These are phyloP conservation scores for Brachionus paranguensis DNA, from an alignment of 1,140 invertebrate species.

Conservation along the genomic window DNA sequence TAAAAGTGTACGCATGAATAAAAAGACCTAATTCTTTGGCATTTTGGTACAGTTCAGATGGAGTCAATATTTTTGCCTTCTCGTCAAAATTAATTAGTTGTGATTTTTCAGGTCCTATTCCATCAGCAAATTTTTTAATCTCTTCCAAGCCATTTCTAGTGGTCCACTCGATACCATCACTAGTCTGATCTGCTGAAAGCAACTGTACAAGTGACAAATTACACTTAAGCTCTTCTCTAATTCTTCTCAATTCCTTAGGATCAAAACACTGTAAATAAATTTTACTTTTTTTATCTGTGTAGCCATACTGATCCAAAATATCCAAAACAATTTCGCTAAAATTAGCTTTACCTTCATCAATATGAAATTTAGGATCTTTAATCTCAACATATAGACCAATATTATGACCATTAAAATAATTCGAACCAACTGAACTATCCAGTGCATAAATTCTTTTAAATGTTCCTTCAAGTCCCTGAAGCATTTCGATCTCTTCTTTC, in stretches of 20 bases:
- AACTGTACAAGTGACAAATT: not conserved
- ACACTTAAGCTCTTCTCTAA: not conserved
- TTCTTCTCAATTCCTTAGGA: not conserved
- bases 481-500: slow-evolving; percentile 33
- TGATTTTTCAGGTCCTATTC: slow-evolving; percentile 32
- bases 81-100: not conserved
- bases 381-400: slow-evolving; percentile 37
- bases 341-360: slow-evolving; percentile 7
- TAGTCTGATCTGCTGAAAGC: not conserved
- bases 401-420: not conserved
- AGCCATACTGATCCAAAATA: not conserved
- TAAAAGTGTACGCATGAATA: slow-evolving; percentile 38
- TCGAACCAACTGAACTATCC: not conserved
- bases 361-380: slow-evolving; percentile 36
- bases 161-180: slow-evolving; percentile 10
- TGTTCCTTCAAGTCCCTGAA: not conserved
- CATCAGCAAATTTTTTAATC: slow-evolving; percentile 21
- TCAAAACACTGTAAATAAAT: slow-evolving; percentile 36
- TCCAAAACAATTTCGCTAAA: slow-evolving; percentile 38
- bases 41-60: slow-evolving; percentile 3
- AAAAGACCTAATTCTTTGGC: slow-evolving; percentile 16
- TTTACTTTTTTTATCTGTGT: not conserved
- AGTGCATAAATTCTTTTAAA: slow-evolving; percentile 14
- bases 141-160: slow-evolving; percentile 14
- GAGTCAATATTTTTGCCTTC: not conserved